Evolutionary conservation across 2,113 vertebrate genomes (phyloP).

Genomic region (Malurus cyaneus): DNA sequence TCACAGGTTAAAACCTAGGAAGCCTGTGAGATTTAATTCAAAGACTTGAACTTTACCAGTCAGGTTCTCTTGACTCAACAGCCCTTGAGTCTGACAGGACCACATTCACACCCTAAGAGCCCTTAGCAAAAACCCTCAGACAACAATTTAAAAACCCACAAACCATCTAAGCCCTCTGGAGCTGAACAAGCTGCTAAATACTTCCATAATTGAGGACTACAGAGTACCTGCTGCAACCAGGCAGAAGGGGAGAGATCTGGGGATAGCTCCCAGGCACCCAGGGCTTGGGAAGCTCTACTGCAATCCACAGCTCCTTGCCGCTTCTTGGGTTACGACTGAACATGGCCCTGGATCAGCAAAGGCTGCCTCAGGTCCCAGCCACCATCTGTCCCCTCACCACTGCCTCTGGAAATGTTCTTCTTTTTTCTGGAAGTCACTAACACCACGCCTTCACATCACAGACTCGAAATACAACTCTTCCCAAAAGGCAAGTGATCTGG

Average conservation of each 20-base stretch:
- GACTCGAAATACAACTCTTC: neutral
- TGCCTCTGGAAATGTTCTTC: neutral
- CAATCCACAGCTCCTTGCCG: neutral
- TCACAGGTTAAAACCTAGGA: neutral
- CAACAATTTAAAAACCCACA: neutral
- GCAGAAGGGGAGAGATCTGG: neutral
- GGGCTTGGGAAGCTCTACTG: neutral
- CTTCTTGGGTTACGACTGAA: neutral
- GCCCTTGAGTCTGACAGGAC: neutral
- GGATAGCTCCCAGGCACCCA: neutral
- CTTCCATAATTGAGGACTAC: fast-evolving
- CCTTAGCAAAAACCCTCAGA: neutral
- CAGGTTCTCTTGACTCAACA: neutral
- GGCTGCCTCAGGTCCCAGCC: neutral
- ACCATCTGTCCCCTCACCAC: neutral
- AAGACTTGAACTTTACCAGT: neutral
- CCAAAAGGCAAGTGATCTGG: neutral
- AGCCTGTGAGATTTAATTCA: neutral
- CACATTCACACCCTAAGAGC: neutral
- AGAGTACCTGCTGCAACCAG: fast-evolving
- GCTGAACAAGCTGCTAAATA: neutral
- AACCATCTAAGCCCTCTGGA: neutral
- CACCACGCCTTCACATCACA: neutral
- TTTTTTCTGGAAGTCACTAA: neutral
- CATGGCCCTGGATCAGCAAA: neutral